Evolutionary conservation across 2,113 vertebrate genomes (phyloP).

Genomic region (Onychostruthus taczanowskii): DNA sequence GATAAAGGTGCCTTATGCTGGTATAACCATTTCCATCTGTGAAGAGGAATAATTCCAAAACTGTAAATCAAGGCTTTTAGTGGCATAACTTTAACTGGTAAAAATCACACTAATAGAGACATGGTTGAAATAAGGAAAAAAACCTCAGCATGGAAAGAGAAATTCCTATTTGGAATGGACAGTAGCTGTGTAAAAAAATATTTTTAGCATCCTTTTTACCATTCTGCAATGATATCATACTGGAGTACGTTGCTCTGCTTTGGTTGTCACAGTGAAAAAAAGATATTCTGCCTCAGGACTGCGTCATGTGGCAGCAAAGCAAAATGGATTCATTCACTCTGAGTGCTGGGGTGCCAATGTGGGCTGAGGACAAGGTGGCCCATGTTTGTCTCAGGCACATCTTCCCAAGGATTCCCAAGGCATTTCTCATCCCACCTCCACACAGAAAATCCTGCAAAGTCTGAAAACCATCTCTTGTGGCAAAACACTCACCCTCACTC

Average conservation of each 20-base stretch:
- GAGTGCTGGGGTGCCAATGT: fast-evolving
- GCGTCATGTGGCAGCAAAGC: not conserved
- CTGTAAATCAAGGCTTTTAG: constrained; percentile 17
- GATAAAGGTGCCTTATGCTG: constrained; percentile 39
- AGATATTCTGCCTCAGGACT: not conserved
- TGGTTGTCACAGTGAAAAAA: not conserved
- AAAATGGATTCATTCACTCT: not conserved
- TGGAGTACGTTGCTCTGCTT: not conserved
- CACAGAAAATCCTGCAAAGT: not conserved
- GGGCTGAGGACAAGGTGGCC: not conserved
- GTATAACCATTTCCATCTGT: constrained; percentile 37
- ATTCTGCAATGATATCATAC: not conserved
- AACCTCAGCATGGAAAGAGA: not conserved
- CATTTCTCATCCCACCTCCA: not conserved
- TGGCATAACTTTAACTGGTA: not conserved
- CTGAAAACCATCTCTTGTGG: not conserved
- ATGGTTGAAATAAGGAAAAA: not conserved
- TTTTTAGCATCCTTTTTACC: not conserved
- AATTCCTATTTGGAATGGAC: not conserved
- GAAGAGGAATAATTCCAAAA: constrained; percentile 34
- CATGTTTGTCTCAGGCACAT: not conserved
- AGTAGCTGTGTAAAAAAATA: not conserved
- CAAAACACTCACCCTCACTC: not conserved
- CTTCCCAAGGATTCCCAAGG: not conserved
- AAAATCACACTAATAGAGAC: constrained; percentile 17